phyloP scores from a whole-genome alignment of 2,797 vertebrate genomes.

The Danionella dracula region DNA sequence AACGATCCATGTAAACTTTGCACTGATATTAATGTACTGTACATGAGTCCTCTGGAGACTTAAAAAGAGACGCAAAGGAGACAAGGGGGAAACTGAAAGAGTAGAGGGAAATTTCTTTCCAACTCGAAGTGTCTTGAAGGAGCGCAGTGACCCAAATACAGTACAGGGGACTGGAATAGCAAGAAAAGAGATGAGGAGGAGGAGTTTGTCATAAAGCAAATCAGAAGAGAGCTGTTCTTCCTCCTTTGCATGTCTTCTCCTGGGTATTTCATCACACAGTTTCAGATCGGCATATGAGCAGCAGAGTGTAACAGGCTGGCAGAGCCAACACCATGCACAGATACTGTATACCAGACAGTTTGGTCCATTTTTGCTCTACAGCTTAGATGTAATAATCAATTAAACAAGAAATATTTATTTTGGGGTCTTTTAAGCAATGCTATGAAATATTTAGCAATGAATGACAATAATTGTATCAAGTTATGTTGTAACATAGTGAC shows the following conservation, averaged over 20 bases:
- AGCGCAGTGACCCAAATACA: constrained; percentile 45
- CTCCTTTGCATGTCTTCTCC: constrained; percentile 26
- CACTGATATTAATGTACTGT: constrained; percentile 10
- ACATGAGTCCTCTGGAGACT: constrained; percentile 2
- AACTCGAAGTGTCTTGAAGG: constrained; percentile 32
- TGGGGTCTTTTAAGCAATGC: too few species aligned
- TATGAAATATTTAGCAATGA: too few species aligned
- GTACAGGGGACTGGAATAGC: constrained; percentile 42
- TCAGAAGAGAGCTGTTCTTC: constrained; percentile 10
- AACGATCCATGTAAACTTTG: background rate
- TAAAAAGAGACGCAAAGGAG: background rate
- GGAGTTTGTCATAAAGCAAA: constrained; percentile 17
- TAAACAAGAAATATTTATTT: background rate
- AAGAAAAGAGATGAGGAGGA: constrained; percentile 6
- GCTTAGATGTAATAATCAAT: background rate
- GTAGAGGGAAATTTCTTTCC: constrained; percentile 40
- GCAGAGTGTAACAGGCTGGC: background rate
- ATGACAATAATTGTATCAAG: too few species aligned
- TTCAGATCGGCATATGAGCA: constrained; percentile 8
- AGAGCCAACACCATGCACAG: too few species aligned
- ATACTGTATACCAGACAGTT: background rate
- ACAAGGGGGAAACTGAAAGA: constrained; percentile 13
- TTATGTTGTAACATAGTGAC: too few species aligned
- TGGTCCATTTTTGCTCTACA: background rate
- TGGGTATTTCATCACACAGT: constrained; percentile 23